Evolutionary conservation across 2,888 invertebrate species (phyloP).

Genomic region (Zygaena filipendulae): DNA sequence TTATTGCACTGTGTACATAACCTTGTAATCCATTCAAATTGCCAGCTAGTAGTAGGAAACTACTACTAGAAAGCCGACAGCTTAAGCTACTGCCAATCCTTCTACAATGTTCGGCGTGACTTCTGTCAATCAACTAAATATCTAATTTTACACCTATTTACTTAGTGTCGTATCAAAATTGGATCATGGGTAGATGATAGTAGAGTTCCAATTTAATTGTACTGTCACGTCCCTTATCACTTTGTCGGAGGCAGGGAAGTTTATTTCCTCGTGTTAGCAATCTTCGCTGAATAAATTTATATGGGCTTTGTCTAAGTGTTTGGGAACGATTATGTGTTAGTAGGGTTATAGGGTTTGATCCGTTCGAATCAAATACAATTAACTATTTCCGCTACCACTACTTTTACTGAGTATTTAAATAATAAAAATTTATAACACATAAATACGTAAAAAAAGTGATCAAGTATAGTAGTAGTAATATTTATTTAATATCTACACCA

Average conservation of each 20-base stretch:
- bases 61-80: too few species aligned
- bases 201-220: slow-evolving; percentile 21
- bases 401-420: too few species aligned
- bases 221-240: slow-evolving; percentile 19
- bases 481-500: too few species aligned
- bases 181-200: slow-evolving; percentile 16
- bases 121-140: slow-evolving; percentile 46
- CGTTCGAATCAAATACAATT: slow-evolving; percentile 27
- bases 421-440: too few species aligned
- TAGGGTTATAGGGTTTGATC: too few species aligned
- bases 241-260: slow-evolving; percentile 27
- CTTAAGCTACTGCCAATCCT: slow-evolving; percentile 45
- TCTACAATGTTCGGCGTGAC: slow-evolving; percentile 39
- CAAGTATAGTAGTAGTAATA: too few species aligned
- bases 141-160: slow-evolving; percentile 31
- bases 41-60: too few species aligned
- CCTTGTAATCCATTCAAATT: too few species aligned
- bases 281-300: slow-evolving; percentile 51
- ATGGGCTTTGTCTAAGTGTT: slow-evolving; percentile 52
- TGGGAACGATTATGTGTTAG: slow-evolving; percentile 45
- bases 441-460: too few species aligned
- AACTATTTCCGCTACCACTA: too few species aligned
- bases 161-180: slow-evolving; percentile 14
- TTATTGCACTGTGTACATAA: too few species aligned
- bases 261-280: slow-evolving; percentile 49